phyloP scores from a whole-genome alignment of 2,888 invertebrate genomes.

The Tenthredo notha region DNA sequence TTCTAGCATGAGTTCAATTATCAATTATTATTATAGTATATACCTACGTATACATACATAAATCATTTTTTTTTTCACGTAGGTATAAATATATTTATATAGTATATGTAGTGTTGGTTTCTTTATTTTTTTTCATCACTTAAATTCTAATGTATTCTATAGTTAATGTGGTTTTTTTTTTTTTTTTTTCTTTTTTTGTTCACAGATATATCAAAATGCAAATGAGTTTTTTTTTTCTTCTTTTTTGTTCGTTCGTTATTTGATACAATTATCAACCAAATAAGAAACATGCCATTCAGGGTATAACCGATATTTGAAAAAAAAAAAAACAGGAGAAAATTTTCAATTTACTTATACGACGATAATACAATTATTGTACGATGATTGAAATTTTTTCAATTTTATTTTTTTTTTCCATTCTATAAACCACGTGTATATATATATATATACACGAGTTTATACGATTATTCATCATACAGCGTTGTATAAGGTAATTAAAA shows the following conservation, averaged over 20 bases:
- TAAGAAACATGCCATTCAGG: constrained; percentile 85
- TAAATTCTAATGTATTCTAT: constrained; percentile 75
- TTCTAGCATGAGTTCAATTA: neutral
- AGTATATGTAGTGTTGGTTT: constrained; percentile 73
- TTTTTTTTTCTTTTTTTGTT: neutral
- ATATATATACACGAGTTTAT: constrained; percentile 52
- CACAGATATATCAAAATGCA: constrained; percentile 1
- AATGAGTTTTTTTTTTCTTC: constrained; percentile 58
- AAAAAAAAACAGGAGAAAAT: neutral
- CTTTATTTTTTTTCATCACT: constrained; percentile 67
- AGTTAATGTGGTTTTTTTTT: too few relatives aligned
- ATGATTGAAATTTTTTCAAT: constrained; percentile 67
- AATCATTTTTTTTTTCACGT: neutral
- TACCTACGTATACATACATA: neutral
- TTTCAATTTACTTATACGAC: constrained; percentile 16
- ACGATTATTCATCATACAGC: constrained; percentile 53
- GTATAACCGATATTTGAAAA: constrained; percentile 82
- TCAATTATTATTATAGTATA: constrained; percentile 9
- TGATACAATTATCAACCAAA: constrained; percentile 61
- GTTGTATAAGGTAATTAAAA: neutral
- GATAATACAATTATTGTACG: constrained; percentile 46
- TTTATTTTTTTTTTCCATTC: constrained; percentile 52
- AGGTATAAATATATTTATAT: constrained; percentile 69
- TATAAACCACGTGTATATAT: neutral
- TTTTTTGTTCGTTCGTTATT: constrained; percentile 54